phyloP scores from a whole-genome alignment of 2,797 vertebrate genomes.

The Eulemur coronatus region DNA sequence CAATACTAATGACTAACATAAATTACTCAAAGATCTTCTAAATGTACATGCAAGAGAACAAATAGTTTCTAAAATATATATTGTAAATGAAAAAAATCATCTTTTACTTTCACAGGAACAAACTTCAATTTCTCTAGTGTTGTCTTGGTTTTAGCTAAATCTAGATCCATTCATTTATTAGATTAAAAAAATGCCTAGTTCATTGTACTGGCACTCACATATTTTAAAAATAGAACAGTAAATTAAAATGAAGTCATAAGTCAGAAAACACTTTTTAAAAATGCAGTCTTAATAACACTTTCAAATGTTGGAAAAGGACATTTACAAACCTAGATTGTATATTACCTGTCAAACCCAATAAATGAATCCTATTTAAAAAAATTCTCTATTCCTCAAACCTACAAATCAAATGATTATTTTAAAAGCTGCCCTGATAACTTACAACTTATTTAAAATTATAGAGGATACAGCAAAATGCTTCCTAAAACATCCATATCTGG shows the following conservation, averaged over 20 bases:
- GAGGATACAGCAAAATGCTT: not conserved
- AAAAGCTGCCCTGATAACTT: not conserved
- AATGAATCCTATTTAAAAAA: not conserved
- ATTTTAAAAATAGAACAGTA: constrained; percentile 12
- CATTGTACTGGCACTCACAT: not conserved
- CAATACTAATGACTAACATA: not conserved
- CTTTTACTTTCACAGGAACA: not conserved
- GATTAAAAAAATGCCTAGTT: not conserved
- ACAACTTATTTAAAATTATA: not conserved
- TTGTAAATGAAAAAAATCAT: not conserved
- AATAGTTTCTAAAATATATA: constrained; percentile 31
- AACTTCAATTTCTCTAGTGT: not conserved
- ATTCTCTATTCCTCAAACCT: not conserved
- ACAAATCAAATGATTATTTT: not conserved
- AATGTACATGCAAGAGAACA: not conserved
- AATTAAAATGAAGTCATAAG: constrained; percentile 10
- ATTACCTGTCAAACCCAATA: constrained; percentile 1
- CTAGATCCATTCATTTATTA: not conserved
- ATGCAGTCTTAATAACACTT: not conserved
- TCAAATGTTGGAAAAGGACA: not conserved
- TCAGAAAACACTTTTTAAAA: not conserved
- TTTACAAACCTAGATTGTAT: not conserved
- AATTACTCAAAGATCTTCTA: constrained; percentile 25
- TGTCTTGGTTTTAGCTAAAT: not conserved
- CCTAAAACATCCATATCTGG: not conserved